Evolutionary conservation across 1,140 invertebrate genomes (phyloP), one percentile per base, ranked within the genome.

Genomic region (Temnothorax curvispinosus): DNA sequence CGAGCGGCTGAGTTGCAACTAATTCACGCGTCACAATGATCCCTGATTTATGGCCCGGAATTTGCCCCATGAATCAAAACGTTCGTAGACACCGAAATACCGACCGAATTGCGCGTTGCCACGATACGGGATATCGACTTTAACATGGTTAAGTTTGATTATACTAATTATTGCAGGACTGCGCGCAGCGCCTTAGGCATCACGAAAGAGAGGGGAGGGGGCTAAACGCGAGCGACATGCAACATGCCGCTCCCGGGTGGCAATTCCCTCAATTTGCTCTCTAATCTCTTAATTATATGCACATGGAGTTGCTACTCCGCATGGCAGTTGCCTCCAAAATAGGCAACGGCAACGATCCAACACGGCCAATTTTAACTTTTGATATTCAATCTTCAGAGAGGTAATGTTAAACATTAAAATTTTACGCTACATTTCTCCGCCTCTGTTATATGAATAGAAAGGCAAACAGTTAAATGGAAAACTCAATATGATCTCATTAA

Each of bases 91-190:
- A 15, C n/a, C 35, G 27, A 6, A 80, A 65, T 50, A 21, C 2
- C 35, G n/a, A 27, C 15, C 9, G 38, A 6, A 41, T 27, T 27
- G 38, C 38, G 38, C 11, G 60, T 62, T 64, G 47, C 21, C 52
- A 41, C 72, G n/a, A 38, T 32, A 54, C 27, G 60, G 8, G 71
- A 58, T 72, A 77, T 52, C 60, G 60, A 72, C 44, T 90, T 85
- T 87, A 87, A 85, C 67, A 58, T 85, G 60, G 65, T 89, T 84
- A 84, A 67, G 60, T 52, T 44, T 87, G 74, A 90, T 87, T 84
- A 89, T 27, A 41, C 18, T 76, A 84, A 85, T 85, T 71, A 74
- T 72, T 74, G 81, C 35, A 60, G 67, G 88, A 38, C 11, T 52
- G 7, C 21, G 74, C 38, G 54, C 9, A 13, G 7, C 35, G 77